phyloP scores from a whole-genome alignment of 2,797 vertebrate species.

The Lithobates pipiens region DNA sequence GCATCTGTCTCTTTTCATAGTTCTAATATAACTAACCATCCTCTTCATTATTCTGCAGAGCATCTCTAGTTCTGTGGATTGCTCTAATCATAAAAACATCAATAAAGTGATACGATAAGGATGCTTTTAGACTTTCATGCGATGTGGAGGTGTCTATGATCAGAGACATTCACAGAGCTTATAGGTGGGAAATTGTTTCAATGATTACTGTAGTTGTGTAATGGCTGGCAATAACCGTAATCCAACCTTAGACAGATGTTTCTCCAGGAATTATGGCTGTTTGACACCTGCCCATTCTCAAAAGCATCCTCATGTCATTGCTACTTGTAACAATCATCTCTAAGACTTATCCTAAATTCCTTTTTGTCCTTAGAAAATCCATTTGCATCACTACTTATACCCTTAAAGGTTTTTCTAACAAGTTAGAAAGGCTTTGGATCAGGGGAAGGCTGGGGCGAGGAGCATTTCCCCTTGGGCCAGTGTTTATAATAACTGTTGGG shows the following conservation, averaged over 20 bases:
- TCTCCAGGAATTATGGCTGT: neutral
- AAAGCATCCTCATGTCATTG: neutral
- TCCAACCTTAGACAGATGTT: neutral
- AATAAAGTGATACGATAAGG: neutral
- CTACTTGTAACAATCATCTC: neutral
- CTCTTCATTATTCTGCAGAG: neutral
- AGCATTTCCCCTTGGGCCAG: neutral
- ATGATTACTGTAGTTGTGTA: neutral
- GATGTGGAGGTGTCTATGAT: neutral
- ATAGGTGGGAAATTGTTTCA: neutral
- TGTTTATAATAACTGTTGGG: neutral
- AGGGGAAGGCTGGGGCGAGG: too few relatives aligned
- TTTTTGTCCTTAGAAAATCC: neutral
- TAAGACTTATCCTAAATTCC: neutral
- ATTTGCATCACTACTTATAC: neutral
- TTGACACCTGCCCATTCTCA: neutral
- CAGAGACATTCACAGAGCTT: neutral
- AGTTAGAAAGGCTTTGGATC: neutral
- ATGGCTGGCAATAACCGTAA: neutral
- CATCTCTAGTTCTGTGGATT: neutral
- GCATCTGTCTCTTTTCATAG: too few relatives aligned
- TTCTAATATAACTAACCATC: neutral
- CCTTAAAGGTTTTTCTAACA: neutral
- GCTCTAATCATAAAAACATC: neutral
- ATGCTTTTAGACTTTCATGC: neutral